Conservation (phyloP, 2,797 vertebrate species). For the Chlorospingus semifuscus region DNA sequence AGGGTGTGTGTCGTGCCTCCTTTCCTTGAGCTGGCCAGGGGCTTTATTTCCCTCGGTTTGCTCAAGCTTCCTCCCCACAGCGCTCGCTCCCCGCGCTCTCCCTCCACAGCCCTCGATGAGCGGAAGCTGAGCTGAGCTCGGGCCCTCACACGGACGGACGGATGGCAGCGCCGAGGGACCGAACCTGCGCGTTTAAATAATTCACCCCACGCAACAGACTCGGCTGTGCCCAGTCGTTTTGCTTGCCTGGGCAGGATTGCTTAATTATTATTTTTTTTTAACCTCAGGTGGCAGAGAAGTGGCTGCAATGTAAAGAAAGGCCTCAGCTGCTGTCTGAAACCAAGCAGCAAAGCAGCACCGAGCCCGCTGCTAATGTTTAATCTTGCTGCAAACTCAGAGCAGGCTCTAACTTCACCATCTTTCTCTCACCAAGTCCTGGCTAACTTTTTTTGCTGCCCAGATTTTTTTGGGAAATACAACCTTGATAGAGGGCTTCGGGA, state of each 20-base stretch:
- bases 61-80: neutral
- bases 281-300: neutral
- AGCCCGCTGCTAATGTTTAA: neutral
- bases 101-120: neutral
- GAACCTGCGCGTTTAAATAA: neutral
- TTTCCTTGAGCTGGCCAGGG: neutral
- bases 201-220: neutral
- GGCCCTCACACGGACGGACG: accelerated
- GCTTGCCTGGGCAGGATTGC: neutral
- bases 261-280: neutral
- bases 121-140: neutral
- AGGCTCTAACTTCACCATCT: neutral
- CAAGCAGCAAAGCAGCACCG: neutral
- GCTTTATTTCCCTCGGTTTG: neutral
- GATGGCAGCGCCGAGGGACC: neutral
- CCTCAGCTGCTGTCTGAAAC: neutral
- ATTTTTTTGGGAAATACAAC: neutral
- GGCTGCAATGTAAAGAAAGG: neutral
- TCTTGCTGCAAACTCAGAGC: neutral
- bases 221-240: neutral
- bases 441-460: neutral
- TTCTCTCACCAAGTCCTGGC: neutral
- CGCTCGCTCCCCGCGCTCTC: neutral
- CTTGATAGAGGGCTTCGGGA: neutral
- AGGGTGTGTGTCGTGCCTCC: neutral